A percentile compares a stretch with the other conserved stretches of the same genome.
These are phyloP conservation scores for Typhlomys cinereus DNA, from an alignment of 2,113 vertebrate genomes.

Conservation along the genomic window DNA sequence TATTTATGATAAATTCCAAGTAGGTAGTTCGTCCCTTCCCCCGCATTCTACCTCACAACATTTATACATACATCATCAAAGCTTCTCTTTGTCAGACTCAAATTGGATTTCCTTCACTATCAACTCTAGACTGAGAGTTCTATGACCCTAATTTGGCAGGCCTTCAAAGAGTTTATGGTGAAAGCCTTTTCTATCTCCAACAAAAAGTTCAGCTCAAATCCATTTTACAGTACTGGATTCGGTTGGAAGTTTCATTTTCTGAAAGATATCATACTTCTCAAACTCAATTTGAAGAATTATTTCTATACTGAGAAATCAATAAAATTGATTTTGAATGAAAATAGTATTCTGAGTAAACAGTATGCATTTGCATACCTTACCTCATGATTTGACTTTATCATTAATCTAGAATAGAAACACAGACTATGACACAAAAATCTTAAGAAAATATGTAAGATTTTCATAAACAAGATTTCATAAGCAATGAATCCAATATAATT, in stretches of 20 bases:
- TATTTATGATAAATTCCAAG: conserved; percentile 49
- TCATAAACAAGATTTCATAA: conserved; percentile 48
- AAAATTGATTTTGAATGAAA: conserved; percentile 16
- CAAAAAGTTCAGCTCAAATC: conserved; percentile 47
- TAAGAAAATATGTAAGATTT: not conserved
- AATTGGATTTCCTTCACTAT: conserved; percentile 67
- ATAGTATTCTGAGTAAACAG: not conserved
- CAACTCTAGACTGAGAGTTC: conserved; percentile 67
- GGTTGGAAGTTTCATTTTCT: conserved; percentile 50
- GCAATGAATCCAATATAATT: not conserved
- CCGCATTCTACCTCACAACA: not conserved
- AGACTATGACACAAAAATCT: not conserved
- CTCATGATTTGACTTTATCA: not conserved
- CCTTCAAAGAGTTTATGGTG: conserved; percentile 58
- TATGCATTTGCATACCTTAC: not conserved
- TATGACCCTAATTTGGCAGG: conserved; percentile 65
- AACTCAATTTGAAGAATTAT: not conserved
- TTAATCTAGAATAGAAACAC: not conserved
- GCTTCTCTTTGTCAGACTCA: conserved; percentile 65
- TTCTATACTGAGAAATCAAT: not conserved
- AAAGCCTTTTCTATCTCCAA: conserved; percentile 73
- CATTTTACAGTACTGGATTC: conserved; percentile 44
- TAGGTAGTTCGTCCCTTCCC: conserved; percentile 17
- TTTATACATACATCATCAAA: conserved; percentile 55
- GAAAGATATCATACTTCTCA: not conserved